Evolutionary conservation across 2,797 vertebrate species (phyloP), one percentile per base, ranked within the genome.

Genomic region (Danio tinwini): DNA sequence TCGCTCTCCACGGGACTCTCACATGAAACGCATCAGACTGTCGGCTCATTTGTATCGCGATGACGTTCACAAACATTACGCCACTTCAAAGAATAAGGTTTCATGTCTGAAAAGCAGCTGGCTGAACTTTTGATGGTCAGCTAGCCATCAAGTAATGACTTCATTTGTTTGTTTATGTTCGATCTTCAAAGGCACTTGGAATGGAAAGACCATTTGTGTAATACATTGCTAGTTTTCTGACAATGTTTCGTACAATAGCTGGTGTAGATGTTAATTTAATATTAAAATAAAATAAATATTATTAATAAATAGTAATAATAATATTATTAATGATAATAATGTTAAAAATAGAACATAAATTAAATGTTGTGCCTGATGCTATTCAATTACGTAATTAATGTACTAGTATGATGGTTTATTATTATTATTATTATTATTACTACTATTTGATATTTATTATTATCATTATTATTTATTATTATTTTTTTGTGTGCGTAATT

Each of bases 11-110:
- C 0, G 67, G 44, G 53, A 72, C 39, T 19, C 63, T 58, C 49
- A 55, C 64, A 74, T 74, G 79, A 80, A 76, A 80, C 42, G 62
- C 63, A 12, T 70, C 29, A 58, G 29, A 16, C 50, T 63, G 63
- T 29, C 44, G 62, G 77, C 52, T 73, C 74, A 82, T 80, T 85
- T 80, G 83, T 69, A 80, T 52, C 52, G 39, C 29, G 62, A 58
- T 70, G 84, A 82, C 80, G 29, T 82, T 11, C 52, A 78, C 63
- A 84, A 86, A 84, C 77, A 84, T 82, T 40, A 52, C 16, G 39
- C 65, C 42, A 12, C 69, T 82, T 86, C 77, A 86, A 84, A 84
- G 85, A 50, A 37, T 13, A 37, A 37, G 70, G 81, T 73, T 47
- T 72, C 21, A 37, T 1, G 11, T 59, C 62, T 78, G 69, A 69